Evolutionary conservation across 2,888 invertebrate genomes (phyloP), one percentile per base, ranked within the genome.

Genomic region (Lithosia quadra): DNA sequence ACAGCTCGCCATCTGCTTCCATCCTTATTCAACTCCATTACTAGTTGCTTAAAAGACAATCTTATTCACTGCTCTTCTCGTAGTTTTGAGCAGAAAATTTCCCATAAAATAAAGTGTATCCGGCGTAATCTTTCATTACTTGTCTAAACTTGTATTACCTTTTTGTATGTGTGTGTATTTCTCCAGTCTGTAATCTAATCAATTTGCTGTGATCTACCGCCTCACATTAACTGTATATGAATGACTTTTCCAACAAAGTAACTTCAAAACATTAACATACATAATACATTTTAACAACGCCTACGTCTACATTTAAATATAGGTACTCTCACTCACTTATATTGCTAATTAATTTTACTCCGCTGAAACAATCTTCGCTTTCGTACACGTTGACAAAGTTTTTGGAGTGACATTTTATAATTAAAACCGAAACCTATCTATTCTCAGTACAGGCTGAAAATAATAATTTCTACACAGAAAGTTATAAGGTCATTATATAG

Each of bases 361-460:
- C 22, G 28, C 62, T 53, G 56, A 69, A 77, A 67, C 59, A 65
- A 64, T 43, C 65, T 22, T 77, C n/a, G 57, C 62, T 74, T 79
- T 74, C 75, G 63, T 64, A 67, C 34, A 74, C 64, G 66, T 68
- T 71, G 68, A 78, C 72, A 78, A 75, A 75, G 65, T 68, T 71
- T 78, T 60, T 39, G 61, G 61, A 71, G 68, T 78, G 78, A 78
- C 78, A 75, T 70, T 80, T 75, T 61, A 21, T 67, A 67, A 67
- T 67, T 67, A 67, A 53, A 57, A 67, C 15, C 61, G 55, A 28
- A 60, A 53, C n/a, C 55, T 62, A 63, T 10, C 43, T 65, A 65
- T 22, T 61, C 15, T 61, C 24, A 61, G 39, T 22, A 61, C 13
- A 55, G 55, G 13, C 22, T 28, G 13, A 24, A 15, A 5, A 55